Evolutionary conservation across 2,797 vertebrate species (phyloP).

Genomic region (Sternotherus odoratus): DNA sequence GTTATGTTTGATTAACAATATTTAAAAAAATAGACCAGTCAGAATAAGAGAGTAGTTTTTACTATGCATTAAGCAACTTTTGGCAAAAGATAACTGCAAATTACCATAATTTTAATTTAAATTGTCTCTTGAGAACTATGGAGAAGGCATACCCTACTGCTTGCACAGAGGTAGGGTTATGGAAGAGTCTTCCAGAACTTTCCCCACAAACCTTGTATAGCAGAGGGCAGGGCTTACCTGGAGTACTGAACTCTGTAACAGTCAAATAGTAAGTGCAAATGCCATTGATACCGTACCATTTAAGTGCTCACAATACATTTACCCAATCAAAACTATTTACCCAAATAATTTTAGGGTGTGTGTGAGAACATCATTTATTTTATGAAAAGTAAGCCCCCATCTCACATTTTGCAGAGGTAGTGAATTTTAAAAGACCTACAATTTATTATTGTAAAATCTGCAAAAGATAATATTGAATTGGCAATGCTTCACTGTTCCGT

Average conservation of each 20-base stretch:
- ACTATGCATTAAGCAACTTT: background rate
- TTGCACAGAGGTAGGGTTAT: background rate
- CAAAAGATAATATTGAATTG: background rate
- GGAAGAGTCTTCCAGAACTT: background rate
- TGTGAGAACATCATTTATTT: background rate
- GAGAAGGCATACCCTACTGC: background rate
- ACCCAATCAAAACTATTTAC: background rate
- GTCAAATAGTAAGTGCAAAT: background rate
- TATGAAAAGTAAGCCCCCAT: background rate
- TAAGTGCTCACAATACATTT: background rate
- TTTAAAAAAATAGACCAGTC: background rate
- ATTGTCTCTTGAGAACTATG: background rate
- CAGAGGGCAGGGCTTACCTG: background rate
- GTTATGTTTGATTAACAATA: rapidly evolving
- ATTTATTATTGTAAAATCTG: background rate
- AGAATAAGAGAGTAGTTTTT: background rate
- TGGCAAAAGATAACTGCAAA: background rate
- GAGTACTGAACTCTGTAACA: background rate
- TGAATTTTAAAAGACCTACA: background rate
- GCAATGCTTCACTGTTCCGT: background rate
- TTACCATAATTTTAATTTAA: background rate
- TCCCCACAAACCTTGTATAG: background rate
- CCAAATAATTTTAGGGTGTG: too few relatives aligned
- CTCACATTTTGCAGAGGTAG: background rate
- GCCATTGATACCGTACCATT: background rate